A percentile compares a stretch with the other conserved stretches of the same genome.
Evolutionary conservation across 1,140 invertebrate species (phyloP).

Genomic region (Aethina tumida): DNA sequence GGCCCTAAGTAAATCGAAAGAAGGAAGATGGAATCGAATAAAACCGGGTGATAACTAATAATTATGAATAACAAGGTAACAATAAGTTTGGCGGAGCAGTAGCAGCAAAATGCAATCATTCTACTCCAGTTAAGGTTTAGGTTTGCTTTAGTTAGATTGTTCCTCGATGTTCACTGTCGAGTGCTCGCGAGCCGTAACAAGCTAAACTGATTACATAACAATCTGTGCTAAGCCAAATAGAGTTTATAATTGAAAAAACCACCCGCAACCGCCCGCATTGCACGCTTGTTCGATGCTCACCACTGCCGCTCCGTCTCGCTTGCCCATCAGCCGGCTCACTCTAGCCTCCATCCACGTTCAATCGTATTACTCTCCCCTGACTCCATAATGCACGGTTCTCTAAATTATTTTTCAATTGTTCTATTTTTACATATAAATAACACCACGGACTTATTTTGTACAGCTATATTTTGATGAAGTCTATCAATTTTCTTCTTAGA

Average conservation of each 20-base stretch:
- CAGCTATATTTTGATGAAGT: too few species aligned
- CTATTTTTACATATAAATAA: too few species aligned
- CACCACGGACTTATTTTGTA: too few species aligned
- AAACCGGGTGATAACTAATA: conserved; percentile 27
- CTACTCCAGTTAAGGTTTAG: conserved; percentile 39
- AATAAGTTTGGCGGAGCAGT: conserved; percentile 21
- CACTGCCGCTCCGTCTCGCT: conserved; percentile 1
- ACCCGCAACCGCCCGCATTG: conserved; percentile 26
- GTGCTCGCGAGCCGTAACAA: conserved; percentile 34
- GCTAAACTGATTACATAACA: conserved; percentile 39
- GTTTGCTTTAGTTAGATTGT: conserved; percentile 38
- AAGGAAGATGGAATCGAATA: too few species aligned
- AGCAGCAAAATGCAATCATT: conserved; percentile 36
- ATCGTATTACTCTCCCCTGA: too few species aligned
- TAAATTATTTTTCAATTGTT: too few species aligned
- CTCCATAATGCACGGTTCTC: too few species aligned
- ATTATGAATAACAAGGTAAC: conserved; percentile 28
- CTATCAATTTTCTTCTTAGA: too few species aligned
- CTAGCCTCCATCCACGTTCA: too few species aligned
- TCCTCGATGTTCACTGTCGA: conserved; percentile 36
- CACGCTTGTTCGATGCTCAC: conserved; percentile 10
- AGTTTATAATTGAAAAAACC: conserved; percentile 40
- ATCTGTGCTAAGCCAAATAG: conserved; percentile 40
- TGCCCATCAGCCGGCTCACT: too few species aligned
- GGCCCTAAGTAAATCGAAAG: too few species aligned